Evolutionary conservation across 2,888 invertebrate genomes (phyloP).

Genomic region (Pinctada fucata): DNA sequence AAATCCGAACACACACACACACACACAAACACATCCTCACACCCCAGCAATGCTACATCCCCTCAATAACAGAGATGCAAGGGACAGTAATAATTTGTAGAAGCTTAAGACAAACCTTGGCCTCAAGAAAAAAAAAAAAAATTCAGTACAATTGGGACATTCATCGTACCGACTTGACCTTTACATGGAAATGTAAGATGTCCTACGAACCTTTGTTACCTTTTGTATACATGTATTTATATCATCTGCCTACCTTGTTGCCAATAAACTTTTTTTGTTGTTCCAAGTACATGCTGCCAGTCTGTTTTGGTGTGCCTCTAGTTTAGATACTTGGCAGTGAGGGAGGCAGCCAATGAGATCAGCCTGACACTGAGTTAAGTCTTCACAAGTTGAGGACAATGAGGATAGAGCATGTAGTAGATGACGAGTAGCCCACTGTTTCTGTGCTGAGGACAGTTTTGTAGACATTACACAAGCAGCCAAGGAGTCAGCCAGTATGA

Average conservation of each 20-base stretch:
- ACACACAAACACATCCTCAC: too few species aligned
- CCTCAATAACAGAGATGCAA: too few species aligned
- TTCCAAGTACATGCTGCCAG: slow-evolving; percentile 79
- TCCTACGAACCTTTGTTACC: too few species aligned
- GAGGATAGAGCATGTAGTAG: slow-evolving; percentile 64
- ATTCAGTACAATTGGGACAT: too few species aligned
- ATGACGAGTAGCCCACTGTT: slow-evolving; percentile 80
- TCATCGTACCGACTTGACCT: too few species aligned
- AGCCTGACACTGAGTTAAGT: slow-evolving; percentile 67
- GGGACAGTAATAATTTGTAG: too few species aligned
- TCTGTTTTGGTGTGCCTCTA: slow-evolving; percentile 81
- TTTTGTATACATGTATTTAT: background rate
- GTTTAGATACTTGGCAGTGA: slow-evolving; percentile 74
- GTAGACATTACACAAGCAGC: slow-evolving; percentile 81
- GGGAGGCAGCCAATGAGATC: slow-evolving; percentile 79
- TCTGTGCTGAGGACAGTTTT: slow-evolving; percentile 78
- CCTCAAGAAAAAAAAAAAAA: too few species aligned
- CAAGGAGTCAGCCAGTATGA: slow-evolving; percentile 81
- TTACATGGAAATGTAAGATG: too few species aligned
- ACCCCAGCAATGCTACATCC: too few species aligned
- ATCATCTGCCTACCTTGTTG: slow-evolving; percentile 77
- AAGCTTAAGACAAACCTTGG: too few species aligned
- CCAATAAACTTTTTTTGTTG: slow-evolving; percentile 78
- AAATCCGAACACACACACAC: too few species aligned
- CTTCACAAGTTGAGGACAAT: slow-evolving; percentile 26